Evolutionary conservation across 2,888 invertebrate genomes (phyloP).

Genomic region (Rhaphigaster nebulosa): DNA sequence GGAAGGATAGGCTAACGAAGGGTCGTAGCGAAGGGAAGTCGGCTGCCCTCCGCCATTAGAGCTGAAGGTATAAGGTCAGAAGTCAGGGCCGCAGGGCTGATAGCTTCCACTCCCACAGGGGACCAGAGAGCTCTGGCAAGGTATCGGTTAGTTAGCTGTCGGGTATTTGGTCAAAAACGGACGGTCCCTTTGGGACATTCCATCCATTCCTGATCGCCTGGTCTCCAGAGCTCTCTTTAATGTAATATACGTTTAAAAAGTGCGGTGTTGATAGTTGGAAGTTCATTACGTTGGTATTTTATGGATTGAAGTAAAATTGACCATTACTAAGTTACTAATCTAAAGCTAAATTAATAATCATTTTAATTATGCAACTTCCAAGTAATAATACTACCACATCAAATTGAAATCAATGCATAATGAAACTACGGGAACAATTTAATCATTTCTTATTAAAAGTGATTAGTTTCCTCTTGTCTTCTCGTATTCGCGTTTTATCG

Average conservation of each 20-base stretch:
- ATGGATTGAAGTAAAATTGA: too few relatives aligned
- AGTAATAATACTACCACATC: too few relatives aligned
- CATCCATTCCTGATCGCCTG: background rate
- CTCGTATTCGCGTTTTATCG: too few relatives aligned
- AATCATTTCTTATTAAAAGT: too few relatives aligned
- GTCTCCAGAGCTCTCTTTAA: background rate
- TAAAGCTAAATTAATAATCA: too few relatives aligned
- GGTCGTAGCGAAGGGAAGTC: background rate
- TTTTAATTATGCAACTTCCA: too few relatives aligned
- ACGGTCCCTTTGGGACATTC: background rate
- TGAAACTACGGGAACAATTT: too few relatives aligned
- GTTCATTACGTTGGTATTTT: background rate
- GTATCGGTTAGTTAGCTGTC: background rate
- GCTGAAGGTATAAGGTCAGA: slow-evolving; percentile 52
- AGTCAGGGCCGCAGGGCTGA: slow-evolving; percentile 50
- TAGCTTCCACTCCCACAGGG: background rate
- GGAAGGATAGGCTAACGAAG: background rate
- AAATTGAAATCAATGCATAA: too few relatives aligned
- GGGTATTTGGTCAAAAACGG: background rate
- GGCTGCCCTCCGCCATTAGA: slow-evolving; percentile 28
- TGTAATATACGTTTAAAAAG: background rate
- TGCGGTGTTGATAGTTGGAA: background rate
- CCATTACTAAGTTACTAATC: too few relatives aligned
- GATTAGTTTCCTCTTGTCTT: too few relatives aligned
- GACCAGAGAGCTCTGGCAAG: background rate